Conservation (phyloP, 1,140 invertebrate species). For the Artemia franciscana region DNA sequence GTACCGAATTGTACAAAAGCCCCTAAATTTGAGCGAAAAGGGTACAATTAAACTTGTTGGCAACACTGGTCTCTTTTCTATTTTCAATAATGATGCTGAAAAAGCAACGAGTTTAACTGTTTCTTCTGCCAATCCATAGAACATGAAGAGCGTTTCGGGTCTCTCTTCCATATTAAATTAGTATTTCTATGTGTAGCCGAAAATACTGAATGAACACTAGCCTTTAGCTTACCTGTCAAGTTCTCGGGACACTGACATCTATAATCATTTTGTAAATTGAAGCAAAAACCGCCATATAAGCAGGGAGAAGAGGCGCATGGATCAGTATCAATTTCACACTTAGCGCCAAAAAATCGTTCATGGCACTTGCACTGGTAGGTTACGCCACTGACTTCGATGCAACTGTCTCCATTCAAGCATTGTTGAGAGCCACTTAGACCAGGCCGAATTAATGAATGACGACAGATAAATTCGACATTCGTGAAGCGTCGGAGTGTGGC, state of each 20-base stretch:
- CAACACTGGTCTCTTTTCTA: not conserved
- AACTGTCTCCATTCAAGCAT: constrained; percentile 69
- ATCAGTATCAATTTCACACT: constrained; percentile 66
- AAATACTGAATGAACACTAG: not conserved
- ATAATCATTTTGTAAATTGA: constrained; percentile 26
- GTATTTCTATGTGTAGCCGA: not conserved
- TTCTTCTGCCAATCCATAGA: not conserved
- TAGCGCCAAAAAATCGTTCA: constrained; percentile 42
- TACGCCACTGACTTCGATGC: constrained; percentile 29
- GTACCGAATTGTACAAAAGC: too few relatives aligned
- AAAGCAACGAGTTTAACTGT: not conserved
- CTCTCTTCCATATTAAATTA: not conserved
- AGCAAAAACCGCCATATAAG: constrained; percentile 34
- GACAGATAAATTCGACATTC: constrained; percentile 50
- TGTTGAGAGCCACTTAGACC: constrained; percentile 63
- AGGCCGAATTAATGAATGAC: constrained; percentile 30
- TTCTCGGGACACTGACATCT: constrained; percentile 41
- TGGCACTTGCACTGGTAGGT: constrained; percentile 52
- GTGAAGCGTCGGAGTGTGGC: constrained; percentile 36
- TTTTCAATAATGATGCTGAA: not conserved
- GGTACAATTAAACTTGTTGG: not conserved
- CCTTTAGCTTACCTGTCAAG: constrained; percentile 40
- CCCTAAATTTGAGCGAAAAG: too few relatives aligned
- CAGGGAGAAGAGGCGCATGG: constrained; percentile 74
- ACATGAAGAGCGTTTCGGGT: not conserved